Conservation (phyloP, 2,113 vertebrate species). For the Willisornis vidua region DNA sequence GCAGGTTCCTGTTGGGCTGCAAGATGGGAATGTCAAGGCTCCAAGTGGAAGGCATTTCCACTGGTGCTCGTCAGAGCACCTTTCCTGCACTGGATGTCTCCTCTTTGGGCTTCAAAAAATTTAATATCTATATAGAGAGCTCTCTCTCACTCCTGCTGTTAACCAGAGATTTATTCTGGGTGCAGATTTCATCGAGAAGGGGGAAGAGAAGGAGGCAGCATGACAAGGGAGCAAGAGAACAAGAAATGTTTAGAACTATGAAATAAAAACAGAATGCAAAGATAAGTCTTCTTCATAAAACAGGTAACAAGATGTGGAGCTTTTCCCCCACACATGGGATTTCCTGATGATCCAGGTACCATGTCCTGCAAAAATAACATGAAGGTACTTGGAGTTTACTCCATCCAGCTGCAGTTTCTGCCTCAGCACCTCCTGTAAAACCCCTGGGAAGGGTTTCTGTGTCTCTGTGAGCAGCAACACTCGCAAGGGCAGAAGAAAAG, state of each 20-base stretch:
- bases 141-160: neutral
- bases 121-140: neutral
- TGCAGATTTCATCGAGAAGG: neutral
- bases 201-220: neutral
- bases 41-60: neutral
- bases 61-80: neutral
- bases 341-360: neutral
- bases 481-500: slow-evolving; percentile 20
- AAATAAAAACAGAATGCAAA: neutral
- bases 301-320: neutral
- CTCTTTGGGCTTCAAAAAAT: neutral
- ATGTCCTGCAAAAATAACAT: neutral
- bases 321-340: neutral
- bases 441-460: neutral
- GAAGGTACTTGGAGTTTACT: neutral
- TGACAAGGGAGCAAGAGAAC: neutral
- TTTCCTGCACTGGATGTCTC: neutral
- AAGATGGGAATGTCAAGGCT: neutral
- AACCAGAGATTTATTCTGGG: neutral
- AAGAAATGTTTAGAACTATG: neutral
- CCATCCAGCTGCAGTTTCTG: neutral
- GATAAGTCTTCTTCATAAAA: neutral
- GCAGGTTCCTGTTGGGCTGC: neutral
- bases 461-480: neutral
- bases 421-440: neutral